Evolutionary conservation across 2,888 invertebrate species (phyloP).

Genomic region (Halocaridina rubra): DNA sequence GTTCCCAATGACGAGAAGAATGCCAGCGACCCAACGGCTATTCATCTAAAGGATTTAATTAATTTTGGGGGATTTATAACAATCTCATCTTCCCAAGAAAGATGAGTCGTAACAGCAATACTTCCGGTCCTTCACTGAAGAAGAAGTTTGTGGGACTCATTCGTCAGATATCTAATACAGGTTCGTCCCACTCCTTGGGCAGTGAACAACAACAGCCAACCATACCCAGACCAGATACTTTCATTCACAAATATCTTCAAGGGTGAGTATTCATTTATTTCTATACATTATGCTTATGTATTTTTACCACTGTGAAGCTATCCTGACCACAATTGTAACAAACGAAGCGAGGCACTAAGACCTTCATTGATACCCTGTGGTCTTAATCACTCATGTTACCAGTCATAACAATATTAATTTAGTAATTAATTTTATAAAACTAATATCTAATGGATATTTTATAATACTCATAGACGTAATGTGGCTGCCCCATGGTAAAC

Average conservation of each 20-base stretch:
- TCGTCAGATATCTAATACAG: conserved; percentile 57
- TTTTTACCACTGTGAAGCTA: too few species aligned
- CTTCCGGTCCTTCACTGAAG: conserved; percentile 53
- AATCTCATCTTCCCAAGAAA: background rate
- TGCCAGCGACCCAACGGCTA: background rate
- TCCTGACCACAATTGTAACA: too few species aligned
- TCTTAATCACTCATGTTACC: too few species aligned
- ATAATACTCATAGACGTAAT: too few species aligned
- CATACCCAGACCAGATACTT: conserved; percentile 57
- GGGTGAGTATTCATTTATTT: conserved; percentile 57
- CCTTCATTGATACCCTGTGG: too few species aligned
- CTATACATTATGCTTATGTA: too few species aligned
- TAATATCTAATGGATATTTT: too few species aligned
- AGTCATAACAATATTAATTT: too few species aligned
- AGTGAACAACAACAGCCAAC: background rate
- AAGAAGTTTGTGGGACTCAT: conserved; percentile 63
- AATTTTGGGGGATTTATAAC: background rate
- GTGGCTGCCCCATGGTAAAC: too few species aligned
- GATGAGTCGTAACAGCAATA: conserved; percentile 48
- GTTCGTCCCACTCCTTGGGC: conserved; percentile 19
- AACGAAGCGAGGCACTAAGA: too few species aligned
- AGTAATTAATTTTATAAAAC: too few species aligned
- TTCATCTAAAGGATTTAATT: background rate
- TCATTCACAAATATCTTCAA: conserved; percentile 62
- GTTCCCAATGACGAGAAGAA: background rate